phyloP scores from a whole-genome alignment of 2,888 invertebrate species.

The Phaonia tiefii region DNA sequence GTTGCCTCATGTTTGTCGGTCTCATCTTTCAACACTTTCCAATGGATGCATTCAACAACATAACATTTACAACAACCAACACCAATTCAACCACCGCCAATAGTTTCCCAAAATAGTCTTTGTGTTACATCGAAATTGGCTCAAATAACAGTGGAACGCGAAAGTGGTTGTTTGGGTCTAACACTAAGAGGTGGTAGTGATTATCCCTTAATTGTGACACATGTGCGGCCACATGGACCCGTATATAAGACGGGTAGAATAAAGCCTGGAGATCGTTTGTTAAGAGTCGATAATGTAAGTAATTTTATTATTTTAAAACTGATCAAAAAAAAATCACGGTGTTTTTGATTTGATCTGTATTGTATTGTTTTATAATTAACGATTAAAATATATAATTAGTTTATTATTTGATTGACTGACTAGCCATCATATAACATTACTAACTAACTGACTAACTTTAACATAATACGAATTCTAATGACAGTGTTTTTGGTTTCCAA shows the following conservation, averaged over 20 bases:
- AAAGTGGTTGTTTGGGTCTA: conserved; percentile 91
- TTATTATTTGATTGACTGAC: too few species aligned
- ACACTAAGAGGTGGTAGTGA: conserved; percentile 91
- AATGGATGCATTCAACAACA: conserved; percentile 45
- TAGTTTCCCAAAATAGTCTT: conserved; percentile 86
- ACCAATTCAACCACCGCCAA: conserved; percentile 5
- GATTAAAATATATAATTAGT: too few species aligned
- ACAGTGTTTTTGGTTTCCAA: too few species aligned
- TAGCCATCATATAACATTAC: too few species aligned
- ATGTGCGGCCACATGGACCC: conserved; percentile 93
- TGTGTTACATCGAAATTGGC: conserved; percentile 89
- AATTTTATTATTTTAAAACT: too few species aligned
- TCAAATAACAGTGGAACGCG: conserved; percentile 90
- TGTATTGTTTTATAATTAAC: too few species aligned
- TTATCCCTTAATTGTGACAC: conserved; percentile 92
- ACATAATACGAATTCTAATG: too few species aligned
- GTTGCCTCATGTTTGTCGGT: conserved; percentile 21
- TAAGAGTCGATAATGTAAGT: conserved; percentile 91
- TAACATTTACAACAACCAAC: conserved; percentile 3
- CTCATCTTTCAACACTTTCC: conserved; percentile 59
- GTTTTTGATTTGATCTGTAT: too few species aligned
- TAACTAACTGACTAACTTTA: too few species aligned
- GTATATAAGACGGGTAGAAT: conserved; percentile 95
- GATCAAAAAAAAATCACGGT: too few species aligned
- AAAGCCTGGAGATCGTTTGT: conserved; percentile 92